Evolutionary conservation across 2,797 vertebrate species (phyloP), one percentile per base, ranked within the genome.

Genomic region (Paratrypauchen microcephalus): DNA sequence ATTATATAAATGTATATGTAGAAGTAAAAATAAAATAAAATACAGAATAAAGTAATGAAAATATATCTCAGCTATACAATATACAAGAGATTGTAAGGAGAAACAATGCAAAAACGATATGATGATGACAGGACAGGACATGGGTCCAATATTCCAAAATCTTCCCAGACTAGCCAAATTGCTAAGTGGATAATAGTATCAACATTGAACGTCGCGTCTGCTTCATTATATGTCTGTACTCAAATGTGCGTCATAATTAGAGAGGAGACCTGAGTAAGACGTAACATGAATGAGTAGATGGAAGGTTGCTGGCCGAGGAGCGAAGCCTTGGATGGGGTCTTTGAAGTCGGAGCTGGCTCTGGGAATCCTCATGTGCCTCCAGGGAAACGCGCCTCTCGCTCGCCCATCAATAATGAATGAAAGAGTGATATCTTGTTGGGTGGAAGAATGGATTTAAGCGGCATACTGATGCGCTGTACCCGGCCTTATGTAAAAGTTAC

Each of bases 341-440:
- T 94, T 93, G 89, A 93, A 90, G 91, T 82, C 15, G 78, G 77
- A 75, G 81, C 85, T 74, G 82, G 87, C 89, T 89, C 45, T 90
- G 89, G 92, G 91, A 92, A 91, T 91, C 86, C 78, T 86, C 62
- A 81, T 76, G 79, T 76, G 89, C 88, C 92, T 93, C 90, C 79
- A 77, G 92, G 91, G 91, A 80, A 87, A 87, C 86, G 80, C 84
- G 87, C 71, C 85, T 87, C 89, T 88, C 91, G 87, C 91, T 83
- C 83, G 80, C 80, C 13, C 91, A 93, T 94, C 91, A 92, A 94
- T 94, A 92, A 94, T 93, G 92, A 92, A 93, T 92, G 92, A 93
- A 92, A 87, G 92, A 93, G 91, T 87, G 88, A 91, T 91, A 91
- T 93, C 90, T 91, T 91, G 89, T 91, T 92, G 90, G 87, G 85